Conservation (phyloP, 1,140 invertebrate species). For the Eriocheir sinensis region DNA sequence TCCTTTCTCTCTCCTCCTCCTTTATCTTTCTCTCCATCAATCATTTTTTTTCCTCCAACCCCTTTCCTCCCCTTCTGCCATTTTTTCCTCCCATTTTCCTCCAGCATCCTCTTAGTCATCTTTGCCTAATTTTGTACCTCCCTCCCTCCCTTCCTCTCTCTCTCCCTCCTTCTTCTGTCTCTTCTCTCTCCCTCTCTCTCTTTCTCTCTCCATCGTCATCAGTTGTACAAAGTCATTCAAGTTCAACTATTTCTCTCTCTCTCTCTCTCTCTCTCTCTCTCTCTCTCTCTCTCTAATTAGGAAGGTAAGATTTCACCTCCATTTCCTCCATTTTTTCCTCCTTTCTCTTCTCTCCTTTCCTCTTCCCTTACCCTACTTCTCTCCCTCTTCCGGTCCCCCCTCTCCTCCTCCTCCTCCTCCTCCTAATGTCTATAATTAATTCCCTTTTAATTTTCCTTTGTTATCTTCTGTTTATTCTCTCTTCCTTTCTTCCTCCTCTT, state of each 20-base stretch:
- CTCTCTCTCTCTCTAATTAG: background rate
- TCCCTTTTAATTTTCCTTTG: background rate
- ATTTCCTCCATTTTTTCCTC: background rate
- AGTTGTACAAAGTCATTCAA: no score
- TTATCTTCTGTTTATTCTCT: no score
- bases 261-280: slow-evolving; percentile 25
- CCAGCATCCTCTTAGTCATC: no score
- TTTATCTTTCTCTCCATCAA: background rate
- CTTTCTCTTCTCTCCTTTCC: background rate
- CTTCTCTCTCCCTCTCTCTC: background rate
- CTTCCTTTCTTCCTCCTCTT: no score
- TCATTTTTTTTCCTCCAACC: background rate
- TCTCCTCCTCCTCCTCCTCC: background rate
- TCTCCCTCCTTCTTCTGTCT: background rate
- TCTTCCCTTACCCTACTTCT: background rate
- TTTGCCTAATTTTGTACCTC: no score
- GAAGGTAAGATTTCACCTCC: background rate
- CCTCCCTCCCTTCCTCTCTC: background rate
- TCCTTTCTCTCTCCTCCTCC: background rate
- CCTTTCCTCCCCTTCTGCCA: background rate
- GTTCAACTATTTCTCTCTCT: background rate
- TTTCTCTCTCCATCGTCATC: background rate
- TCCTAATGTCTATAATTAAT: no score
- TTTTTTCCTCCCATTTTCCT: no score
- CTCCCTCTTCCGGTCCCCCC: background rate